phyloP scores from a whole-genome alignment of 35 echinoderm and acorn worm species.

The Holothuria glaberrima region DNA sequence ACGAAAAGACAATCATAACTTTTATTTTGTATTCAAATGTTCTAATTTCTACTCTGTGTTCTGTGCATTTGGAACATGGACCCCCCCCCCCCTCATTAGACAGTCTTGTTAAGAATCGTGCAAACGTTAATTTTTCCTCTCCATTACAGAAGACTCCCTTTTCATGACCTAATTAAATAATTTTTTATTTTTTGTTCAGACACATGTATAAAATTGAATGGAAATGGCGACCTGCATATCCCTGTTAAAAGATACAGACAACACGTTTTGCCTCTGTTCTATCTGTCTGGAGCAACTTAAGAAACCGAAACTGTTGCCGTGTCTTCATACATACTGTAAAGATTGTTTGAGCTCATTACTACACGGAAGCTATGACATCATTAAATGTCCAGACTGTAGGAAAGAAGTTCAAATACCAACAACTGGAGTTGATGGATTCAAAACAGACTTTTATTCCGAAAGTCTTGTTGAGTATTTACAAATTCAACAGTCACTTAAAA shows the following conservation, averaged over 20 bases:
- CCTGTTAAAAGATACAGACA: background rate
- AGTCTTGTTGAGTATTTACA: background rate
- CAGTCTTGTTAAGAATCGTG: too few species aligned
- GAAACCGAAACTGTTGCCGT: constrained; percentile 16
- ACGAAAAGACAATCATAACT: too few species aligned
- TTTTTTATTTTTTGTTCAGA: too few species aligned
- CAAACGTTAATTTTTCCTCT: too few species aligned
- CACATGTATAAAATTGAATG: too few species aligned
- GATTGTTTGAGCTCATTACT: background rate
- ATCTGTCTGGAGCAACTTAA: constrained; percentile 19
- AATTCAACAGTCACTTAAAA: background rate
- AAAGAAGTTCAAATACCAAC: background rate
- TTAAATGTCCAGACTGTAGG: constrained; percentile 7
- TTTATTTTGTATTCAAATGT: too few species aligned
- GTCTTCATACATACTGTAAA: constrained; percentile 26
- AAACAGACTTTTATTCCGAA: constrained; percentile 28
- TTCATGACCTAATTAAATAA: too few species aligned
- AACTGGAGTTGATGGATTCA: constrained; percentile 34
- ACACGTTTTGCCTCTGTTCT: constrained; percentile 18
- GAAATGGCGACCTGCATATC: too few species aligned
- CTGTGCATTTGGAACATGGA: too few species aligned
- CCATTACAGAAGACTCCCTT: too few species aligned
- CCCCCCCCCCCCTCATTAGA: too few species aligned
- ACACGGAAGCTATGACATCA: background rate
- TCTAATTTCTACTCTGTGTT: too few species aligned